Evolutionary conservation across 2,113 vertebrate species (phyloP), one percentile per base, ranked within the genome.

Genomic region (Calyptomena viridis): DNA sequence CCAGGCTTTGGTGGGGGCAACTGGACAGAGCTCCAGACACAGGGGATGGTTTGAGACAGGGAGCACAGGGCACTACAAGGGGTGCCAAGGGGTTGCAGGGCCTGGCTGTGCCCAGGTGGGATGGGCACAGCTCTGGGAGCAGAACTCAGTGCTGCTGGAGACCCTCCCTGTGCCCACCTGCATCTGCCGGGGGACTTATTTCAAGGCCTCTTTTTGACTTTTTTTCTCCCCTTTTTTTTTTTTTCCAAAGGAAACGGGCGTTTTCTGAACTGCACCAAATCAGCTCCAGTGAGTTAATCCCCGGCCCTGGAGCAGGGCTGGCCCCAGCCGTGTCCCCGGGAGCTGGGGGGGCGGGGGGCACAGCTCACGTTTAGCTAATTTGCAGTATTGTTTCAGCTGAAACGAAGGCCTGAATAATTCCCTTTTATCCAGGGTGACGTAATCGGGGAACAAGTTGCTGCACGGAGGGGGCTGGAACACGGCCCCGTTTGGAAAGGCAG

Each of bases 331-430:
- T 2, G 17, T 1, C 49, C 68, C 9, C 6, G 50, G 79, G 35
- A 62, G 72, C 46, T 3, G 90, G 47, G 77, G 8, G 4, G n/a
- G 63, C 22, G 16, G 9, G 58, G 73, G n/a, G 60, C 60, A 73
- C n/a, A 0, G 55, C 90, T 18, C 86, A 95, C 50, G 4, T 93
- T 94, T 37, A 7, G 46, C 92, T 95, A 68, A 96, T 96, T 95
- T 93, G 52, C 89, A 15, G 89, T 92, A 97, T 96, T 97, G 96
- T 97, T 95, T 96, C 96, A 97, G 96, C 95, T 81, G 95, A 96
- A 94, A 87, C 64, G 27, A 30, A 73, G 94, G n/a, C 46, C 92
- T 80, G 94, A 93, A 96, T 94, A 94, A 97, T 96, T 95, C 95
- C 92, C 89, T 93, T 97, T 96, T 84, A 73, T 95, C 82, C 93